Evolutionary conservation across 2,797 vertebrate genomes (phyloP).

Genomic region (Prionace glauca): DNA sequence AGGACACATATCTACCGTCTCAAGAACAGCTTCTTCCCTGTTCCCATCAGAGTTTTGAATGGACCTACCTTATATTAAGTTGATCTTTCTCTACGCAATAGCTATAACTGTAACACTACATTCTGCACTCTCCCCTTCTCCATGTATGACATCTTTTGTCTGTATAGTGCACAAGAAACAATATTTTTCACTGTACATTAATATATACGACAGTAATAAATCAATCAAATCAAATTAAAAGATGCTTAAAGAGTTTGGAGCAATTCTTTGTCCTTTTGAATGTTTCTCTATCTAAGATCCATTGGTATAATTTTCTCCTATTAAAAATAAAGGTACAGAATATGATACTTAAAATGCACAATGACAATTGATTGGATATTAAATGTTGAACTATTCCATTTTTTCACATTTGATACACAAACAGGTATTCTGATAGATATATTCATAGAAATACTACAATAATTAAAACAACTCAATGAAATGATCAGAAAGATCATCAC

Average conservation of each 20-base stretch:
- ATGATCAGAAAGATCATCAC: conserved; percentile 12
- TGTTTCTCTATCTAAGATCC: not conserved
- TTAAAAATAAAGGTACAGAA: not conserved
- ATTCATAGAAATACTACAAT: not conserved
- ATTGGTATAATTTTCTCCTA: not conserved
- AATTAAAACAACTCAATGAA: conserved; percentile 11
- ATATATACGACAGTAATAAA: too few relatives aligned
- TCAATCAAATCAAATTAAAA: too few relatives aligned
- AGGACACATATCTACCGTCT: too few relatives aligned
- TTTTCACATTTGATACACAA: not conserved
- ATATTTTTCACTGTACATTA: too few relatives aligned
- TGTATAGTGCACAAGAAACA: too few relatives aligned
- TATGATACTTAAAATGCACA: not conserved
- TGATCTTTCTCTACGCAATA: too few relatives aligned
- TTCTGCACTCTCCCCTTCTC: too few relatives aligned
- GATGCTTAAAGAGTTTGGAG: conserved; percentile 12
- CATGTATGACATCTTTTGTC: too few relatives aligned
- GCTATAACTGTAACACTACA: too few relatives aligned
- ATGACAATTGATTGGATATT: not conserved
- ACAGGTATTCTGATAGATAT: not conserved
- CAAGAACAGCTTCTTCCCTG: too few relatives aligned
- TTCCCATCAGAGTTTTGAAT: too few relatives aligned
- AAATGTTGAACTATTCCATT: not conserved
- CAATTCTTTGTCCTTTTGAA: not conserved
- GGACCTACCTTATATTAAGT: too few relatives aligned